A percentile compares a stretch with the other conserved stretches of the same genome.
Conservation (phyloP, 2,113 vertebrate genomes). For the Empidonax alnorum region DNA sequence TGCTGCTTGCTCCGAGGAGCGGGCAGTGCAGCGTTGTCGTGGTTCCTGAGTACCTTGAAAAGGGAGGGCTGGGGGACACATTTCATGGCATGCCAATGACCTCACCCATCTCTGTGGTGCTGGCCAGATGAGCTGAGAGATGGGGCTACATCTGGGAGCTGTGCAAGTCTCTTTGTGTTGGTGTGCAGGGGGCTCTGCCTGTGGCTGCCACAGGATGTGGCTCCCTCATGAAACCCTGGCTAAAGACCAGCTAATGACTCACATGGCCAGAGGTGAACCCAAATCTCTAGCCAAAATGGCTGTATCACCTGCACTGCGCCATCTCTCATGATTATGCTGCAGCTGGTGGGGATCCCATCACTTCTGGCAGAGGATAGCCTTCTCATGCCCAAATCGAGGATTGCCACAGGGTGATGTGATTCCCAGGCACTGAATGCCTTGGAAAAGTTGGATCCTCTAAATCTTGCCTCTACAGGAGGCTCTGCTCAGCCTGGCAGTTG, state of each 20-base stretch:
- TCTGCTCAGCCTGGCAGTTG: accelerated
- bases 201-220: too few species aligned
- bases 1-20: neutral
- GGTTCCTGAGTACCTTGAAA: neutral
- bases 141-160: neutral
- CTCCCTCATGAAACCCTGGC: neutral
- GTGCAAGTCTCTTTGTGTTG: neutral
- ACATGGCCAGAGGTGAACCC: neutral
- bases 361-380: neutral
- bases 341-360: neutral
- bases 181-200: neutral
- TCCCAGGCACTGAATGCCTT: neutral
- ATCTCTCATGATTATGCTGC: neutral
- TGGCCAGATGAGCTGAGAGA: neutral
- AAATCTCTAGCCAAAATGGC: neutral
- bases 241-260: neutral
- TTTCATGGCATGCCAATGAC: accelerated
- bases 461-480: accelerated
- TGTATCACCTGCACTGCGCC: neutral
- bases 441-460: neutral
- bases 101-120: neutral
- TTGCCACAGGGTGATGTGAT: neutral
- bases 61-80: too few species aligned
- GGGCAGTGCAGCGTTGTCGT: neutral
- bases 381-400: neutral